Base-by-base conservation (phyloP, 2,888 invertebrate genomes). In the Aromia moschata region DNA sequence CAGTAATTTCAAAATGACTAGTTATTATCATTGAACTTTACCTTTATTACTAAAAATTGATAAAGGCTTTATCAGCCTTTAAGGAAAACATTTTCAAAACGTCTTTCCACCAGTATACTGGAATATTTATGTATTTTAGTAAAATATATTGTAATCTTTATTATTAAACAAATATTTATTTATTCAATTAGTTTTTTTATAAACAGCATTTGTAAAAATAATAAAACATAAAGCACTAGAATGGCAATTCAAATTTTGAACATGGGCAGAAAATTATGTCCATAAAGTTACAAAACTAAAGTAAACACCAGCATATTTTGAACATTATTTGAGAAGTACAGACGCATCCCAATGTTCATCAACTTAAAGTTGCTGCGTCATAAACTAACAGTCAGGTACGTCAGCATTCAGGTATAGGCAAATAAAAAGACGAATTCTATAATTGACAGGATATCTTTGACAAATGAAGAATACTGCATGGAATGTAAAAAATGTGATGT, bases 401-500 rank as follows among this genome's bases (percentile, higher is more conserved):
- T n/a, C n/a, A n/a, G 11, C 5, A 33, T 11, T 47, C 38, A 12
- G 38, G 20, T 25, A 11, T 12, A 25, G 49, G 38, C 30, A 49
- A 49, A 49, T 49, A 49, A 49, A 49, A n/a, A 49, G 38, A 25
- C 49, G 7, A 49, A 10, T 10, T 14, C 37, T 47, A 49, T 49
- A 49, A 49, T 49, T 49, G 49, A 49, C 49, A 67, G 60, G 64
- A 62, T 58, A 65, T 57, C 58, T 66, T 66, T 65, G 60, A 64
- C 44, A 65, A 64, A 66, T 56, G 58, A 62, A 67, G 62, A 64
- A 67, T 64, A 67, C 62, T 64, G 62, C 54, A 62, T 69, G 69
- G 69, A 69, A 69, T 69, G 69, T 69, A 64, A 69, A 59, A 65
- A 66, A 65, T 59, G 57, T 62, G 64, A 69, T 67, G 67, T 60